Conservation (phyloP, 2,797 vertebrate species). For the Hafferia zeledoni region DNA sequence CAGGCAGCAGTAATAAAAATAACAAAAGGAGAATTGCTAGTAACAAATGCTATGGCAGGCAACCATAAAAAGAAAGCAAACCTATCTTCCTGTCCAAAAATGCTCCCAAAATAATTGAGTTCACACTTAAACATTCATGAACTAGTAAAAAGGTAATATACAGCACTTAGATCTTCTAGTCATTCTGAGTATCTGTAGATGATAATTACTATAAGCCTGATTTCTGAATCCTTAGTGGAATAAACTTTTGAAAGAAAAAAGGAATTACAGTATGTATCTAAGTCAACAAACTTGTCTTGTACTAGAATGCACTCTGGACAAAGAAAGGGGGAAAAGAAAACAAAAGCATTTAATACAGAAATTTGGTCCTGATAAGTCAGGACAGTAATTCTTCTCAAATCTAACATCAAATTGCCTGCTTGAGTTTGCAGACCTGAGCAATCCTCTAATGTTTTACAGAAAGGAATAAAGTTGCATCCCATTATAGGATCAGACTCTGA, state of each 20-base stretch:
- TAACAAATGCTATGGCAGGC: neutral
- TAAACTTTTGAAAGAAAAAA: neutral
- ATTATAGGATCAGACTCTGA: neutral
- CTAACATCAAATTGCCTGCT: neutral
- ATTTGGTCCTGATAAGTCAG: neutral
- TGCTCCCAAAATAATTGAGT: neutral
- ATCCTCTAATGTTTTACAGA: neutral
- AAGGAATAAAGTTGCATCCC: neutral
- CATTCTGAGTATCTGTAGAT: neutral
- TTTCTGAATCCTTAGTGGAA: neutral
- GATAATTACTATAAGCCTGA: neutral
- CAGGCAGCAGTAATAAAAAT: neutral
- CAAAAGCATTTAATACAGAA: neutral
- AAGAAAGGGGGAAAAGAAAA: neutral
- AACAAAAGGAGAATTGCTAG: neutral
- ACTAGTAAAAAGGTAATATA: neutral
- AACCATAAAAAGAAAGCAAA: neutral
- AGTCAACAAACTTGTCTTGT: neutral
- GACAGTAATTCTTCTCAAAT: neutral
- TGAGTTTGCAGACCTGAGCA: neutral
- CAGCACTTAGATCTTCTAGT: neutral
- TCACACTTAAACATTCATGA: neutral
- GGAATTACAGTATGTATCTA: neutral
- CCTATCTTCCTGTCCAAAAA: neutral
- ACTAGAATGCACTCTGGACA: neutral